Evolutionary conservation across 2,888 invertebrate genomes (phyloP).

Genomic region (Cryptops parisi): DNA sequence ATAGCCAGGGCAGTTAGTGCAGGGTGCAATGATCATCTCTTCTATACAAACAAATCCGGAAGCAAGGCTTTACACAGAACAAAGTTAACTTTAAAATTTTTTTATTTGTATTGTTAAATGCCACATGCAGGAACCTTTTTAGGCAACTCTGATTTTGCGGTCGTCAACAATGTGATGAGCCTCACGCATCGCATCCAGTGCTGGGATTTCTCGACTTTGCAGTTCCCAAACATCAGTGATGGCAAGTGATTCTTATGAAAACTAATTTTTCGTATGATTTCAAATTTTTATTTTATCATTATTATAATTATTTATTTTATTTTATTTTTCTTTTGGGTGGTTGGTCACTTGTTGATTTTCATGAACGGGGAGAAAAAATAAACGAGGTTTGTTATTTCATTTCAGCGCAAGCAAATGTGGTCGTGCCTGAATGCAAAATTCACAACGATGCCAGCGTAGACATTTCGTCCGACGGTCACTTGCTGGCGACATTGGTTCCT

Average conservation of each 20-base stretch:
- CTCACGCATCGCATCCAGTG: slow-evolving; percentile 60
- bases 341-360: too few relatives aligned
- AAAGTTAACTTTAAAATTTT: too few relatives aligned
- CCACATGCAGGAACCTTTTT: slow-evolving; percentile 1
- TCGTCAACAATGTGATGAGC: slow-evolving; percentile 13
- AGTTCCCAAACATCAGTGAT: slow-evolving; percentile 56
- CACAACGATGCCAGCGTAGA: slow-evolving; percentile 78
- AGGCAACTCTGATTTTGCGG: slow-evolving; percentile 10
- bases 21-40: too few relatives aligned
- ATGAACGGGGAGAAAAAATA: too few relatives aligned
- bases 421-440: slow-evolving; percentile 64
- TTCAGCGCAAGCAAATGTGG: slow-evolving; percentile 46
- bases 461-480: slow-evolving; percentile 60
- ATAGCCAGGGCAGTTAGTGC: too few relatives aligned
- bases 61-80: too few relatives aligned
- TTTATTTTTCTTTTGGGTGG: neutral
- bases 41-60: too few relatives aligned
- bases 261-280: neutral
- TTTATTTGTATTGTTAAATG: too few relatives aligned
- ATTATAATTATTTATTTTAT: neutral
- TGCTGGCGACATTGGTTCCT: slow-evolving; percentile 59
- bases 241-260: slow-evolving; percentile 38
- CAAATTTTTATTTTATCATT: neutral
- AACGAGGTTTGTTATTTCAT: neutral
- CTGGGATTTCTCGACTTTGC: slow-evolving; percentile 61